phyloP scores from a whole-genome alignment of 2,113 vertebrate genomes.

The Microcebus griseorufus region DNA sequence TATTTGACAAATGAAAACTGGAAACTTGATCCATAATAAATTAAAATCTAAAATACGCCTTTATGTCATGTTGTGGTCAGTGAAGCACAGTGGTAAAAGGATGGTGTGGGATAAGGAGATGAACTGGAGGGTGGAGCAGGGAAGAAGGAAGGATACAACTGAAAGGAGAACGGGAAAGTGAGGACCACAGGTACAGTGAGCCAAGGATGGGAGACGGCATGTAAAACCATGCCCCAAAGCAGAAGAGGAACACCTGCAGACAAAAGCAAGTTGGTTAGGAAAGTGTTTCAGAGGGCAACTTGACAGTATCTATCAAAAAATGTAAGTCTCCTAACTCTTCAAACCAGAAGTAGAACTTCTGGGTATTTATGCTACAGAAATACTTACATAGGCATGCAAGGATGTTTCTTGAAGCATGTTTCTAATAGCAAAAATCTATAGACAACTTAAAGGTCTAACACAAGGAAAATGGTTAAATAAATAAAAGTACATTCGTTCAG shows the following conservation, averaged over 20 bases:
- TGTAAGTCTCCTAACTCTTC: background rate
- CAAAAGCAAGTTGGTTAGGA: background rate
- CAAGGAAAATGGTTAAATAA: background rate
- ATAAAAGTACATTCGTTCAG: background rate
- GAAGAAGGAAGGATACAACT: background rate
- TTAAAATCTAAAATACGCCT: background rate
- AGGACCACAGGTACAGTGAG: background rate
- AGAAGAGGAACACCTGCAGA: background rate
- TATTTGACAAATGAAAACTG: background rate
- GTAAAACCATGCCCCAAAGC: background rate
- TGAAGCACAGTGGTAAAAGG: background rate
- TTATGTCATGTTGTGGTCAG: background rate
- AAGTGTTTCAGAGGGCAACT: background rate
- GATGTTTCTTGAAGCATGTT: background rate
- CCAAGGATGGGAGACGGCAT: background rate
- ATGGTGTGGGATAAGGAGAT: background rate
- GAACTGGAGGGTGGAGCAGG: background rate
- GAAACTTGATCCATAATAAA: background rate
- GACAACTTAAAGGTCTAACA: background rate
- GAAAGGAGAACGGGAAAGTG: background rate
- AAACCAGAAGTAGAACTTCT: background rate
- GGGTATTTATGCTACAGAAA: background rate
- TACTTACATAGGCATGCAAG: background rate
- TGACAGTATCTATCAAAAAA: background rate
- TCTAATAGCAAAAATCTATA: background rate